Evolutionary conservation across 2,888 invertebrate genomes (phyloP).

Genomic region (Gymnoscelis rufifasciata): DNA sequence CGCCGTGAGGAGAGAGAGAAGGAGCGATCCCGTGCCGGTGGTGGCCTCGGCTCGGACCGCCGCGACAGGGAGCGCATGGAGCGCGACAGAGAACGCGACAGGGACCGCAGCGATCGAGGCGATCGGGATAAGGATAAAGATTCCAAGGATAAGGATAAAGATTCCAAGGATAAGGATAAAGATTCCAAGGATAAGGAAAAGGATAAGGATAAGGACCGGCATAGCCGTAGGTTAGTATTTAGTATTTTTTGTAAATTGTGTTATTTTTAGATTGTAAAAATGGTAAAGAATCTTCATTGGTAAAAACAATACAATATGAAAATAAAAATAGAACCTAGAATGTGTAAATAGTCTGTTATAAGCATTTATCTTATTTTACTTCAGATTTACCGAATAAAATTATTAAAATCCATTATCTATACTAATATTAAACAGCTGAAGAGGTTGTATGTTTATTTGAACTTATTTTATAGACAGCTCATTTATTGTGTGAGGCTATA

Average conservation of each 20-base stretch:
- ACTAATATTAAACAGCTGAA: too few relatives aligned
- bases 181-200: conserved; percentile 22
- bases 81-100: conserved; percentile 60
- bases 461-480: too few relatives aligned
- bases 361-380: too few relatives aligned
- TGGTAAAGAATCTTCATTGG: too few relatives aligned
- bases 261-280: neutral
- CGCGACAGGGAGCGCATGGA: conserved; percentile 69
- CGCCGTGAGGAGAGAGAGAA: conserved; percentile 68
- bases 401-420: too few relatives aligned
- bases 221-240: conserved; percentile 26
- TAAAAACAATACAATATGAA: too few relatives aligned
- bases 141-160: conserved; percentile 2
- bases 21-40: conserved; percentile 55
- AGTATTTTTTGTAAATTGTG: neutral
- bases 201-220: conserved; percentile 27
- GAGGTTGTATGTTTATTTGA: too few relatives aligned
- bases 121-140: conserved; percentile 33
- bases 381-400: too few relatives aligned
- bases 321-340: too few relatives aligned
- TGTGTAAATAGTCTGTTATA: too few relatives aligned
- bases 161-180: conserved; percentile 16
- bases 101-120: conserved; percentile 43
- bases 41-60: conserved; percentile 64
- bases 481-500: too few relatives aligned